Conservation (phyloP, 2,113 vertebrate genomes). For the Hypomesus transpacificus region DNA sequence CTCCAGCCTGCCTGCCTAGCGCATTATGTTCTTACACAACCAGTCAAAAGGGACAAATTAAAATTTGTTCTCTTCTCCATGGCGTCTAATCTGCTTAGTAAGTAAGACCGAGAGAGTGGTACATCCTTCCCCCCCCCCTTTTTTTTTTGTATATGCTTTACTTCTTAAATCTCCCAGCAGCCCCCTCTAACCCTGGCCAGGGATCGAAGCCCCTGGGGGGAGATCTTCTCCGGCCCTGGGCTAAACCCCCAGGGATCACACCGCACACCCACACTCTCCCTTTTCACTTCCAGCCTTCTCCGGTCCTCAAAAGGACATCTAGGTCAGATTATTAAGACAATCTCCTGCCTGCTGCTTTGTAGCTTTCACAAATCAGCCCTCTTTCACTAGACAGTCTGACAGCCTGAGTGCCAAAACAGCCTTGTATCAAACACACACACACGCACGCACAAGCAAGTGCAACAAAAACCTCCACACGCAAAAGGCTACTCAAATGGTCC, state of each 20-base stretch:
- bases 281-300: constrained; percentile 71
- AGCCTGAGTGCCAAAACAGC: constrained; percentile 26
- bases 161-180: not conserved
- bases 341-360: constrained; percentile 18
- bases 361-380: not conserved
- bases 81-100: constrained; percentile 83
- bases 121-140: constrained; percentile 75
- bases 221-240: constrained; percentile 70
- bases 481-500: not conserved
- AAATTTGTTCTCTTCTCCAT: constrained; percentile 72
- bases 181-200: constrained; percentile 61
- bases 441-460: not conserved
- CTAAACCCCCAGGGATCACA: constrained; percentile 76
- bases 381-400: not conserved
- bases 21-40: constrained; percentile 71
- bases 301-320: constrained; percentile 85
- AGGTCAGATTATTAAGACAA: constrained; percentile 77
- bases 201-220: constrained; percentile 65
- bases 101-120: constrained; percentile 73
- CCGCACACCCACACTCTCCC: constrained; percentile 28
- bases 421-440: constrained; percentile 46
- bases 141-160: constrained; percentile 42
- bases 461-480: constrained; percentile 23
- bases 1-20: constrained; percentile 37
- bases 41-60: constrained; percentile 73